Conservation (phyloP, 1,140 invertebrate genomes). For the Drosophila yakuba region DNA sequence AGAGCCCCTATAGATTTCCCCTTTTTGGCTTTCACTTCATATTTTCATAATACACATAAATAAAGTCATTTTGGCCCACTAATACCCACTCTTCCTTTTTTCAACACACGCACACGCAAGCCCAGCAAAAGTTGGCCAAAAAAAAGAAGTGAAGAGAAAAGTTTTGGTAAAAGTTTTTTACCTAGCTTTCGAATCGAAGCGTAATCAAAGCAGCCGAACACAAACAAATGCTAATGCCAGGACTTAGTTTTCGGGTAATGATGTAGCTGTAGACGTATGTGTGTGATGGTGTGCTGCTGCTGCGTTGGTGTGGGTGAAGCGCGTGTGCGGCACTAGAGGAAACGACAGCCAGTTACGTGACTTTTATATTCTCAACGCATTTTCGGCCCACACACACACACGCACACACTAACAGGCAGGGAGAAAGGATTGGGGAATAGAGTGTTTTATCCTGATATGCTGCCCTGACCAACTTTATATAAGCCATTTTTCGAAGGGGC, state of each 20-base stretch:
- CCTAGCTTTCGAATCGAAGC: constrained; percentile 74
- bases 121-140: constrained; percentile 19
- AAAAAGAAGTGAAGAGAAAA: constrained; percentile 46
- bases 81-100: constrained; percentile 35
- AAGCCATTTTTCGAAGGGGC: constrained; percentile 38
- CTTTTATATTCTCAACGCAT: constrained; percentile 81
- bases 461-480: constrained; percentile 36
- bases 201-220: constrained; percentile 76
- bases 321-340: constrained; percentile 71
- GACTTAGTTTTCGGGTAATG: constrained; percentile 56
- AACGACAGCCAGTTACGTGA: constrained; percentile 77
- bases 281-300: constrained; percentile 7
- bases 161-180: constrained; percentile 68
- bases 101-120: constrained; percentile 6
- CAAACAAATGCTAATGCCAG: constrained; percentile 76
- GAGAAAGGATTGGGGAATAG: constrained; percentile 42
- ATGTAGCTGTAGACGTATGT: constrained; percentile 24
- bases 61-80: constrained; percentile 69
- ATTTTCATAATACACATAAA: constrained; percentile 75
- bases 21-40: constrained; percentile 63
- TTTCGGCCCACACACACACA: constrained; percentile 37
- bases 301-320: constrained; percentile 31
- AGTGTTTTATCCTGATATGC: constrained; percentile 53
- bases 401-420: neutral
- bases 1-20: constrained; percentile 39